A percentile compares a stretch with the other conserved stretches of the same genome.
phyloP scores from a whole-genome alignment of 2,888 invertebrate species.

The Diaprepes abbreviatus region DNA sequence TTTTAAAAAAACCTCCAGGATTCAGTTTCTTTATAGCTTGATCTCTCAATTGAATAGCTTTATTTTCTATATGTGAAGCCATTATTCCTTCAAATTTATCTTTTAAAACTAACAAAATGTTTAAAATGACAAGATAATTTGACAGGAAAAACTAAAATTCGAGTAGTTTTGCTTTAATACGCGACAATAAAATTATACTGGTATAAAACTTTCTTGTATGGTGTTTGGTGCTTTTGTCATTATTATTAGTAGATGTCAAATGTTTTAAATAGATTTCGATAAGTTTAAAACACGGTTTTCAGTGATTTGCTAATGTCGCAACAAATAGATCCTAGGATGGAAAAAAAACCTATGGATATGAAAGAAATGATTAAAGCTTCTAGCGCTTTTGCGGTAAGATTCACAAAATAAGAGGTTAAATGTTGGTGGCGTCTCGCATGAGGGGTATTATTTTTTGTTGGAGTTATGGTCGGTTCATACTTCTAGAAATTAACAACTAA shows the following conservation, averaged over 20 bases:
- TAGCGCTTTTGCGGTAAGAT: conserved; percentile 35
- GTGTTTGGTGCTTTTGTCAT: background rate
- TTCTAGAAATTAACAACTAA: too few relatives aligned
- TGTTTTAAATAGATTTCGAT: background rate
- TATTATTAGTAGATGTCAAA: too few relatives aligned
- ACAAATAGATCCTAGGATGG: background rate
- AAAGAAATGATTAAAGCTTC: conserved; percentile 44
- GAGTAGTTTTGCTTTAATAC: too few relatives aligned
- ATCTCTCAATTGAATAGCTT: conserved; percentile 85
- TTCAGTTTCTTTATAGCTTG: conserved; percentile 90
- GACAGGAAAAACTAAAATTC: conserved; percentile 1
- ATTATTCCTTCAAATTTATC: conserved; percentile 66
- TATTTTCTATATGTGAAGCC: conserved; percentile 88
- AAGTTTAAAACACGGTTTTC: background rate
- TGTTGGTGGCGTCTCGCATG: too few relatives aligned
- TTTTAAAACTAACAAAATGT: background rate
- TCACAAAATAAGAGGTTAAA: too few relatives aligned
- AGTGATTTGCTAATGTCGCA: background rate
- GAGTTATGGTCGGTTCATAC: too few relatives aligned
- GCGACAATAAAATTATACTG: too few relatives aligned
- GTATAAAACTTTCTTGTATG: too few relatives aligned
- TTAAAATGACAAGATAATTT: conserved; percentile 1
- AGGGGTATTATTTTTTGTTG: too few relatives aligned
- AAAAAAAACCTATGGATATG: conserved; percentile 24
- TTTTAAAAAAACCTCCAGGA: conserved; percentile 49